Percentiles rank a stretch among this genome's conserved stretches.
Conservation (phyloP, 2,113 vertebrate genomes). For the Arothron firmamentum region DNA sequence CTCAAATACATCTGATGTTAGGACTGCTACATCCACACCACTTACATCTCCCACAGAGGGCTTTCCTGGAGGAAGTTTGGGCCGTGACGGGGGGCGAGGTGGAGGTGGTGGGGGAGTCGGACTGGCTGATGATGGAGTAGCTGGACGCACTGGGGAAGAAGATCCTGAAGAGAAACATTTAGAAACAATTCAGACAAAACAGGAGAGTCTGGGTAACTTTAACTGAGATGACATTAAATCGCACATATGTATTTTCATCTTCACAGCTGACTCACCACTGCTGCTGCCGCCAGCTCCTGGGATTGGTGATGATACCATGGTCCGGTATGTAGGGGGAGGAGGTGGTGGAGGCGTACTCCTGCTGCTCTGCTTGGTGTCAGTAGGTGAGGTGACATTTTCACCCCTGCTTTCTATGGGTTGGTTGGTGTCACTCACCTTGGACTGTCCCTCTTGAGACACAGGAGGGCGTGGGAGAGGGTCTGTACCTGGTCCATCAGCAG, state of each 20-base stretch:
- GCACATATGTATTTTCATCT: background rate
- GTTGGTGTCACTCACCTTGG: conserved; percentile 72
- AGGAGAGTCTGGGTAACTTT: background rate
- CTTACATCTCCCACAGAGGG: conserved; percentile 78
- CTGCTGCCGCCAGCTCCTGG: conserved; percentile 78
- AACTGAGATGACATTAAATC: background rate
- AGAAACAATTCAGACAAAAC: background rate
- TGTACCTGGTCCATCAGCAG: conserved; percentile 56
- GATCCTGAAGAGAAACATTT: conserved; percentile 73
- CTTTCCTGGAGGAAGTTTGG: conserved; percentile 91
- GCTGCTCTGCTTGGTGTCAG: conserved; percentile 79
- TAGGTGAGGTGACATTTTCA: conserved; percentile 80
- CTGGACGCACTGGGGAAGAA: conserved; percentile 85
- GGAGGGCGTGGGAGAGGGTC: conserved; percentile 75
- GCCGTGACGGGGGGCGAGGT: conserved; percentile 87
- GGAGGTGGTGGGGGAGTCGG: conserved; percentile 86
- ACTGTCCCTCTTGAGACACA: conserved; percentile 77
- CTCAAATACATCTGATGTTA: background rate
- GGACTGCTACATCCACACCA: too few relatives aligned
- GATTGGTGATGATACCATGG: conserved; percentile 89
- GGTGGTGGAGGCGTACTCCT: conserved; percentile 88
- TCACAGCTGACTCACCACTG: conserved; percentile 77
- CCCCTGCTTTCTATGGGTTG: conserved; percentile 77
- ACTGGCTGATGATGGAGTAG: conserved; percentile 76
- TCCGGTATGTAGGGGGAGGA: conserved; percentile 92